Evolutionary conservation across 2,888 invertebrate species (phyloP), one percentile per base, ranked within the genome.

Genomic region (Mechanitis messenoides): DNA sequence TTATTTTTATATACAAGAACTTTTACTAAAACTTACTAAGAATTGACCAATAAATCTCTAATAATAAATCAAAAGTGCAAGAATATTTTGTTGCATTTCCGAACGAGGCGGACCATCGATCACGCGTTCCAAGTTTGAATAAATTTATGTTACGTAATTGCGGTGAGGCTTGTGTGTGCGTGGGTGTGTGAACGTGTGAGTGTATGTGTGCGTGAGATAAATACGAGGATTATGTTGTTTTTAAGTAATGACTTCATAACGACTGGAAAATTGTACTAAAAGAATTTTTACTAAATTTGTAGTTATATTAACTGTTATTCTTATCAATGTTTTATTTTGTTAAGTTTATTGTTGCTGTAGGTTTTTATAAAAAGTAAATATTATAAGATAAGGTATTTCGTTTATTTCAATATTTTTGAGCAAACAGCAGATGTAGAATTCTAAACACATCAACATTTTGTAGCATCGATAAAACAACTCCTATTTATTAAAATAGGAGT

Each of bases 81-180:
- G 77, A 77, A 77, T 75, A 81, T 80, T 78, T 75, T 76, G 78
- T 80, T 78, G 80, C 74, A 75, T 79, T 78, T 79, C 74, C 73
- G 77, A 76, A 77, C 75, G 72, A 74, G 74, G 70, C 73, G 76
- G 74, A 74, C 80, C 82, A 85, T 87, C 87, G 84, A 87, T 86
- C 87, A 86, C 83, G 76, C 74, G 76, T 76, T 80, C 78, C 74
- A 73, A 75, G 69, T 79, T 79, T 79, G 83, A 79, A 70, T 71
- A 69, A 70, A 87, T 87, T 86, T 87, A 86, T 86, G 85, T 84
- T 81, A 80, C 82, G 83, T 85, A 87, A 87, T 85, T 85, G 81
- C 80, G 81, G 80, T 80, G 61, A 33, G 45, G 58, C 61, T 79
- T 79, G 81, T 80, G 78, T 78, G 80, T 70, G 69, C 68, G 68